A percentile compares a stretch with the other conserved stretches of the same genome.
phyloP scores from a whole-genome alignment of 2,797 vertebrate species.

The Phataginus tetradactyla region DNA sequence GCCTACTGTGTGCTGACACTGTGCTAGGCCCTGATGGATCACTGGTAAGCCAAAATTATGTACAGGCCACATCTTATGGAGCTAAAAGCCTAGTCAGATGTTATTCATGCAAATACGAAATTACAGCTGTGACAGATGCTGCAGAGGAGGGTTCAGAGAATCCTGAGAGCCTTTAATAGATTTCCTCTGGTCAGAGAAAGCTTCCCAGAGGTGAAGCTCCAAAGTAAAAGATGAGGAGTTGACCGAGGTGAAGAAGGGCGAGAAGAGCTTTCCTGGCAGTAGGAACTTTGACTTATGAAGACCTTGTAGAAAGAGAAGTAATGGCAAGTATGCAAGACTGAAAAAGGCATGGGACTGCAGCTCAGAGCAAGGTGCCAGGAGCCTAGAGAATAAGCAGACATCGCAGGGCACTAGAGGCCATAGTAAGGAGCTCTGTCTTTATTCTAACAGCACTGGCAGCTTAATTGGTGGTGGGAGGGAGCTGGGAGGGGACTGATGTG shows the following conservation, averaged over 20 bases:
- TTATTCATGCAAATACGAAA: background rate
- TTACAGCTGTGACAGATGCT: background rate
- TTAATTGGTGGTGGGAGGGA: background rate
- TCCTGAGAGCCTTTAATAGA: background rate
- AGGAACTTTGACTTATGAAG: background rate
- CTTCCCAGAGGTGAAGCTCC: background rate
- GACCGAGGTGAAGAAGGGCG: background rate
- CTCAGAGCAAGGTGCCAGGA: background rate
- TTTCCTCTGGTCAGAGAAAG: background rate
- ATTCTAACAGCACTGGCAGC: background rate
- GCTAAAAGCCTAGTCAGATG: background rate
- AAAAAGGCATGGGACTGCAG: background rate
- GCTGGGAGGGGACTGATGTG: background rate
- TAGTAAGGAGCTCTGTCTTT: background rate
- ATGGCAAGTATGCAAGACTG: background rate
- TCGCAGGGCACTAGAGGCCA: fast-evolving
- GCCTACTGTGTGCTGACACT: background rate
- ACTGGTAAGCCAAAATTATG: background rate
- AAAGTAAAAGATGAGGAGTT: background rate
- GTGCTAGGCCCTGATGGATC: background rate
- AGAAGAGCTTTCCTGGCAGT: background rate
- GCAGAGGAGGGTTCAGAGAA: background rate
- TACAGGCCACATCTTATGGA: background rate
- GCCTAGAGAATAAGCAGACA: background rate
- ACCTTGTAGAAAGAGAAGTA: background rate